phyloP scores from a whole-genome alignment of 2,888 invertebrate species.

The Darwinula stevensoni region DNA sequence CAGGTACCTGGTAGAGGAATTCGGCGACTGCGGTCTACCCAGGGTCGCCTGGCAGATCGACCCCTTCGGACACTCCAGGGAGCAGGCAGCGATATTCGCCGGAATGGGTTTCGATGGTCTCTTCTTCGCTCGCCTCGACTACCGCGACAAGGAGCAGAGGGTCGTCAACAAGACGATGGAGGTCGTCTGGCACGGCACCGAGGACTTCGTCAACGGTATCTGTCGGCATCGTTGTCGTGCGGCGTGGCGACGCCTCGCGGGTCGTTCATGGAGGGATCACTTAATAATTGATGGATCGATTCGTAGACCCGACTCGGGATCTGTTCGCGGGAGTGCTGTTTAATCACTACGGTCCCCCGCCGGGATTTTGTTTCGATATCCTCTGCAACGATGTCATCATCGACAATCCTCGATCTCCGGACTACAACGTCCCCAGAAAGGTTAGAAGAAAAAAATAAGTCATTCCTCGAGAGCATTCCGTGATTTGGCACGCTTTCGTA shows the following conservation, averaged over 20 bases:
- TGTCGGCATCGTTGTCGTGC: no score
- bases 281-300: no score
- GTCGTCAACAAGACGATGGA: constrained; percentile 32
- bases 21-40: constrained; percentile 41
- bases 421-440: constrained; percentile 39
- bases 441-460: no score
- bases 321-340: constrained; percentile 56
- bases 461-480: no score
- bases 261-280: no score
- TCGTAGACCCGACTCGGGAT: constrained; percentile 26
- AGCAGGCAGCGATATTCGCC: constrained; percentile 33
- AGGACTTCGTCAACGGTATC: no score
- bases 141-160: constrained; percentile 39
- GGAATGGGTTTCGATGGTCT: constrained; percentile 68
- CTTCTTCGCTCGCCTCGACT: constrained; percentile 60
- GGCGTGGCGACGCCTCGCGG: no score
- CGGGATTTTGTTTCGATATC: constrained; percentile 75
- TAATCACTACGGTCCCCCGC: constrained; percentile 53
- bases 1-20: constrained; percentile 27
- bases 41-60: constrained; percentile 59
- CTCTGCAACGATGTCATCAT: constrained; percentile 55
- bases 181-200: constrained; percentile 52
- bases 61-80: constrained; percentile 58
- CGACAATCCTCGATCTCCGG: constrained; percentile 44
- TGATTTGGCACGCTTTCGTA: no score